Conservation (phyloP, 2,888 invertebrate species). For the Ochlodes sylvanus region DNA sequence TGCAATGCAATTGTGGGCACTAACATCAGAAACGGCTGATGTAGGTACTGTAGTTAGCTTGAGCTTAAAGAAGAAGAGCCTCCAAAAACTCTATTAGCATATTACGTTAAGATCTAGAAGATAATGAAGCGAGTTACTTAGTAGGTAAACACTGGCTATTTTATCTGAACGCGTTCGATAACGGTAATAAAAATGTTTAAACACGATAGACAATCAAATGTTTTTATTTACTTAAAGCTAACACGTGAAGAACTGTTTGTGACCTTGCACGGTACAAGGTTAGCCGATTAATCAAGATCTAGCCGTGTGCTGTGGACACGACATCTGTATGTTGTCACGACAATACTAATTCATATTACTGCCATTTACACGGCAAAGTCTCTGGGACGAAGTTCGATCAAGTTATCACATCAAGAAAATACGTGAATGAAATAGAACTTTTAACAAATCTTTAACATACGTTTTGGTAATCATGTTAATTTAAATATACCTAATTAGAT, state of each 20-base stretch:
- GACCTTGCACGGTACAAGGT: constrained; percentile 36
- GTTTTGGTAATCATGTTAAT: too few relatives aligned
- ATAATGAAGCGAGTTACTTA: too few relatives aligned
- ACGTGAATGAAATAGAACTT: too few relatives aligned
- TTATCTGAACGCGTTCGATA: background rate
- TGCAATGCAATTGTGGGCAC: too few relatives aligned
- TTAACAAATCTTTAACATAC: too few relatives aligned
- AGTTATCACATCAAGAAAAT: too few relatives aligned
- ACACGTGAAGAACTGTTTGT: constrained; percentile 1
- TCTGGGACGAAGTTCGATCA: background rate
- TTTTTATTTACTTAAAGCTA: constrained; percentile 7
- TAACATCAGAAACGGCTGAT: too few relatives aligned
- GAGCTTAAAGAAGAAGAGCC: too few relatives aligned
- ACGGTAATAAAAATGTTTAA: background rate
- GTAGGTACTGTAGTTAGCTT: too few relatives aligned
- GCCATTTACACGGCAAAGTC: background rate
- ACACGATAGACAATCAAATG: background rate
- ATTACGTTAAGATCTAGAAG: too few relatives aligned
- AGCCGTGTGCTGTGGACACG: constrained; percentile 15
- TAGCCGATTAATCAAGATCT: constrained; percentile 32
- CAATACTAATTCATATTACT: background rate
- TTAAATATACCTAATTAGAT: too few relatives aligned
- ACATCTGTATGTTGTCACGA: constrained; percentile 9
- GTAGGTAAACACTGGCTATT: background rate
- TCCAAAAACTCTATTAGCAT: too few relatives aligned